Evolutionary conservation across 1,140 invertebrate species (phyloP).

Genomic region (Drosophila varians): DNA sequence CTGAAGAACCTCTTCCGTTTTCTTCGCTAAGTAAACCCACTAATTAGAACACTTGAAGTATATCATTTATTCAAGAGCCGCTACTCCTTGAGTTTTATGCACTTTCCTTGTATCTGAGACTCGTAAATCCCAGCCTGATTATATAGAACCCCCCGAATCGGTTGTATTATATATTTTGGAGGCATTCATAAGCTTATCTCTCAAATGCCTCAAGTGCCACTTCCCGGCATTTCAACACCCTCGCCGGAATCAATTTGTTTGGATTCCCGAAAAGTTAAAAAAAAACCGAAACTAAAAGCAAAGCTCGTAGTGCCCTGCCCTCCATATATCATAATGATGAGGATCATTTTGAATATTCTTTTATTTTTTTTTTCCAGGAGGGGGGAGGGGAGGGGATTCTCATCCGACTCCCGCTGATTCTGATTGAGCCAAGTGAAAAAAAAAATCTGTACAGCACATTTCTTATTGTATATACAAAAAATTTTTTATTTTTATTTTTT

Average conservation of each 20-base stretch:
- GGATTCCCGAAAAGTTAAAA: slow-evolving; percentile 42
- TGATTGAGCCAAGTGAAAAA: slow-evolving; percentile 20
- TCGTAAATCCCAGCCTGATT: not conserved
- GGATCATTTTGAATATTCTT: slow-evolving; percentile 22
- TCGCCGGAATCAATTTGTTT: slow-evolving; percentile 69
- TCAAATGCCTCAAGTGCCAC: slow-evolving; percentile 55
- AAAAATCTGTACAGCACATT: slow-evolving; percentile 50
- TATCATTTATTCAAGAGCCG: not conserved
- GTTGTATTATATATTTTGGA: not conserved
- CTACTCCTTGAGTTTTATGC: not conserved
- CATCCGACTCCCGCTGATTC: not conserved
- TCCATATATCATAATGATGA: slow-evolving; percentile 70
- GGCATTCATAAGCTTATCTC: slow-evolving; percentile 27
- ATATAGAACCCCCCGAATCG: not conserved
- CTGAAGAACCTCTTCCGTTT: not conserved
- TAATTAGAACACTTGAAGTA: not conserved
- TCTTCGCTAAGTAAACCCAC: not conserved
- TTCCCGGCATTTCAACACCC: slow-evolving; percentile 69
- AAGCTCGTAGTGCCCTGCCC: slow-evolving; percentile 34
- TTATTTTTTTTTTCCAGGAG: too few relatives aligned
- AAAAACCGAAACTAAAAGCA: slow-evolving; percentile 64
- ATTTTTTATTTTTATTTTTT: slow-evolving; percentile 5
- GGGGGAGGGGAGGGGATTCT: too few relatives aligned
- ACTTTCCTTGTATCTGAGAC: not conserved
- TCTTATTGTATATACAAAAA: not conserved